Base-by-base conservation (phyloP, 2,113 vertebrate species). In the Aegotheles bennettii region DNA sequence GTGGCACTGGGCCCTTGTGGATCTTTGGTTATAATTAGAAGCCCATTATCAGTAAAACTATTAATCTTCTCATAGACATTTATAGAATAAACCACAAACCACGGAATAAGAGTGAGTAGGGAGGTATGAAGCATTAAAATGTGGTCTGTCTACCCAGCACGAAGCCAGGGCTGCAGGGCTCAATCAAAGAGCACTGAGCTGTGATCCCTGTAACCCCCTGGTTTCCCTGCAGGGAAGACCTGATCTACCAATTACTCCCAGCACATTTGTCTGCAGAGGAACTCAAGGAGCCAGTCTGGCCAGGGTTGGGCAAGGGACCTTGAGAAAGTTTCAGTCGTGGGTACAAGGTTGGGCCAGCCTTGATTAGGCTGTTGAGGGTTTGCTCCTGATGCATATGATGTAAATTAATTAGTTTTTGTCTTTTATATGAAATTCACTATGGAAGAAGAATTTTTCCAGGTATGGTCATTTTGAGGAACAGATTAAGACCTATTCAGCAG, bases 51-150 rank as follows among this genome's bases (percentile, higher is more conserved):
- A 16, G 13, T 26, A 78, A 67, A 26, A 47, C 89, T 91, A 96
- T 98, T 97, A 97, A 97, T 97, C 93, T 97, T 95, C 88, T 65
- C 82, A 76, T 12, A 96, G 83, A 71, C 57, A 65, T 87, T 94
- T 75, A 94, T 77, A 88, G 59, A 89, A 87, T 91, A 97, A 97
- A 96, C 94, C 95, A 82, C 97, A 96, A 94, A 90, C 63, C 12
- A 9, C 6, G 6, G 83, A 87, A 40, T 71, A 91, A 76, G 60
- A 97, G 94, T 80, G 95, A 95, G 76, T 6, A 73, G 87, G 71
- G 79, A 97, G 78, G 60, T 64, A 91, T 73, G 79, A 95, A 93
- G 64, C 40, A 43, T 75, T 95, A 87, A 94, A 96, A 96, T 40
- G 63, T 9, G 33, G 68, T 29, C 47, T 70, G 60, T 79, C 59